Conservation (phyloP, 1,140 invertebrate genomes). For the Orius laevigatus region DNA sequence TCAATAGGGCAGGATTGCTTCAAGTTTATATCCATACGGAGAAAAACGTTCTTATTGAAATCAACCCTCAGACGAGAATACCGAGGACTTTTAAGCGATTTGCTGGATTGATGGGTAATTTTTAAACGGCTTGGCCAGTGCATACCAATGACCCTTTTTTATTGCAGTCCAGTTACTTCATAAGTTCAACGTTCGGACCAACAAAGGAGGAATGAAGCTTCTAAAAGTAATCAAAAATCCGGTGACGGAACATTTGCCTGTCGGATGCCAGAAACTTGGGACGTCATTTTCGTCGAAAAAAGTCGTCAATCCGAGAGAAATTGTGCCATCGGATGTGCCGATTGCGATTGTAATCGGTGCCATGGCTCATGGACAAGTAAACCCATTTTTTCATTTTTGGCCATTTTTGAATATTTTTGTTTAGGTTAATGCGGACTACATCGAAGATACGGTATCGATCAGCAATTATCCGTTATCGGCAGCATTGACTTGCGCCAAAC, state of each 20-base stretch:
- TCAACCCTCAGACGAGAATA: constrained; percentile 96
- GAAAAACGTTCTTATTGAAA: constrained; percentile 95
- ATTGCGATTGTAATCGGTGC: constrained; percentile 87
- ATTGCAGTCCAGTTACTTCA: constrained; percentile 87
- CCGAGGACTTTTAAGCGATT: constrained; percentile 97
- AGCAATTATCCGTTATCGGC: constrained; percentile 93
- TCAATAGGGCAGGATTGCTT: constrained; percentile 76
- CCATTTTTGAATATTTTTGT: constrained; percentile 16
- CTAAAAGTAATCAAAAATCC: constrained; percentile 98
- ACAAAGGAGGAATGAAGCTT: constrained; percentile 76
- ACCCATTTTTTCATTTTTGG: constrained; percentile 1
- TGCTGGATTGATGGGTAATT: constrained; percentile 88
- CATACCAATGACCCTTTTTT: constrained; percentile 6
- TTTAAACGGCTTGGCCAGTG: no score
- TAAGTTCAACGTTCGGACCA: constrained; percentile 81
- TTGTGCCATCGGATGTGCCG: constrained; percentile 68
- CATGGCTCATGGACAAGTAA: constrained; percentile 88
- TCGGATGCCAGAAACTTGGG: constrained; percentile 76
- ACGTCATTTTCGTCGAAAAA: constrained; percentile 80
- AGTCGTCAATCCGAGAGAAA: constrained; percentile 54
- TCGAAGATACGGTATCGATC: constrained; percentile 78
- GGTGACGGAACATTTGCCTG: constrained; percentile 84
- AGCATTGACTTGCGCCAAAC: constrained; percentile 87
- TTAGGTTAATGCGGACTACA: constrained; percentile 73
- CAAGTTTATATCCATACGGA: constrained; percentile 92